Evolutionary conservation across 2,888 invertebrate species (phyloP).

Genomic region (Synanthedon andrenaeformis): DNA sequence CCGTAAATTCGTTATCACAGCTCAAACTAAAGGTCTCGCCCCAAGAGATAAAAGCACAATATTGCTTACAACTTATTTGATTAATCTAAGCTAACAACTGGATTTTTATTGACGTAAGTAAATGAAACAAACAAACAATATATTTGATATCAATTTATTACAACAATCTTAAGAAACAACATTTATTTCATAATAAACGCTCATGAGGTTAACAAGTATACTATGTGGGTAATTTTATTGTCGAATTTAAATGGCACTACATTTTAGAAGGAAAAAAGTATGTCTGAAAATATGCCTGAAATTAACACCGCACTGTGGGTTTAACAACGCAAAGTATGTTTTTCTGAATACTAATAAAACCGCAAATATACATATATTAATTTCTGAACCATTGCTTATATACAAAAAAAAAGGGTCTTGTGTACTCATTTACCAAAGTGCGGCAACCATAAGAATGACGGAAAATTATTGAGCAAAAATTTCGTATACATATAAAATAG

Average conservation of each 20-base stretch:
- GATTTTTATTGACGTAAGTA: neutral
- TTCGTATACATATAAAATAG: too few relatives aligned
- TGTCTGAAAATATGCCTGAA: too few relatives aligned
- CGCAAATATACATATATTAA: too few relatives aligned
- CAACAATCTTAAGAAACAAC: neutral
- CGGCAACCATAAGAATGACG: too few relatives aligned
- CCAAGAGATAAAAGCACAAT: neutral
- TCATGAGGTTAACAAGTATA: neutral
- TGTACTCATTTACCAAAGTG: too few relatives aligned
- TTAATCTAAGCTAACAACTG: neutral
- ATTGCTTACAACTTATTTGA: neutral
- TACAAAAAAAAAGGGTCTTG: too few relatives aligned
- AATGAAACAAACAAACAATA: neutral
- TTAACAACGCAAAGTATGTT: too few relatives aligned
- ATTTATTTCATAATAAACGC: neutral
- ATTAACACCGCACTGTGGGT: too few relatives aligned
- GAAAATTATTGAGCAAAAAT: too few relatives aligned
- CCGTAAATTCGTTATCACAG: neutral
- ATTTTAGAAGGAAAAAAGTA: too few relatives aligned
- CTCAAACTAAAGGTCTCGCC: neutral
- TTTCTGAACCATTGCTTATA: too few relatives aligned
- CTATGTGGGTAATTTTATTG: neutral
- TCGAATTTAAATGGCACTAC: neutral
- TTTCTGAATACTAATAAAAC: too few relatives aligned
- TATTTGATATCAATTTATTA: neutral